These are phyloP conservation scores for Diachasma alloeum DNA, from an alignment of 1,140 invertebrate species.

Conservation along the genomic window DNA sequence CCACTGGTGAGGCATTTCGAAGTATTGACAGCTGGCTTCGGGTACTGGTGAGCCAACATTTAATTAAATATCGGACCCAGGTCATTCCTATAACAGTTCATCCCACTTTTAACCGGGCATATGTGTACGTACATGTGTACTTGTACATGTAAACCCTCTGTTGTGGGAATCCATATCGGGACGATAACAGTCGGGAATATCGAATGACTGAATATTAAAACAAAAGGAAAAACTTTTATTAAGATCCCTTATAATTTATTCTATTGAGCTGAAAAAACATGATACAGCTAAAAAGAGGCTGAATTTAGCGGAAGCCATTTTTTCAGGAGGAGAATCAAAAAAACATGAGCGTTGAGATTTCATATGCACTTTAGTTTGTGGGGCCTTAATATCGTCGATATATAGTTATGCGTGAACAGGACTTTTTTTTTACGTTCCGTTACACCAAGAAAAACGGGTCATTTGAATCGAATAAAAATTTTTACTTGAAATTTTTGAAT, in stretches of 20 bases:
- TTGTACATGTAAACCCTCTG: not conserved
- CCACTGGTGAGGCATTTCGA: conserved; percentile 12
- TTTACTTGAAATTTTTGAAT: too few relatives aligned
- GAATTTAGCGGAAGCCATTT: too few relatives aligned
- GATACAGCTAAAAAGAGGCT: not conserved
- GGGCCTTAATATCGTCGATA: conserved; percentile 24
- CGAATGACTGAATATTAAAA: not conserved
- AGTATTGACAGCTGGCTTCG: conserved; percentile 56
- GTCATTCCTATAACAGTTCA: not conserved
- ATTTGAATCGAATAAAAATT: not conserved
- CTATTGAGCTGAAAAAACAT: not conserved
- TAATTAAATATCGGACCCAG: conserved; percentile 55
- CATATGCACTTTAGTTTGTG: not conserved
- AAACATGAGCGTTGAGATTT: too few relatives aligned
- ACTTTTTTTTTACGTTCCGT: conserved; percentile 32
- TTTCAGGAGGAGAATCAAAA: too few relatives aligned
- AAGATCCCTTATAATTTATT: not conserved
- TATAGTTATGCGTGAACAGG: conserved; percentile 35
- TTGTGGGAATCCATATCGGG: not conserved
- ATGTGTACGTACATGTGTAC: conserved; percentile 7
- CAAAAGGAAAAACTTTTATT: not conserved
- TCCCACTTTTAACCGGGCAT: not conserved
- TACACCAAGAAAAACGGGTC: not conserved
- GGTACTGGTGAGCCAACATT: conserved; percentile 40
- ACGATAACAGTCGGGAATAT: not conserved